phyloP scores from a whole-genome alignment of 2,113 vertebrate genomes.

The Hystrix cristata region DNA sequence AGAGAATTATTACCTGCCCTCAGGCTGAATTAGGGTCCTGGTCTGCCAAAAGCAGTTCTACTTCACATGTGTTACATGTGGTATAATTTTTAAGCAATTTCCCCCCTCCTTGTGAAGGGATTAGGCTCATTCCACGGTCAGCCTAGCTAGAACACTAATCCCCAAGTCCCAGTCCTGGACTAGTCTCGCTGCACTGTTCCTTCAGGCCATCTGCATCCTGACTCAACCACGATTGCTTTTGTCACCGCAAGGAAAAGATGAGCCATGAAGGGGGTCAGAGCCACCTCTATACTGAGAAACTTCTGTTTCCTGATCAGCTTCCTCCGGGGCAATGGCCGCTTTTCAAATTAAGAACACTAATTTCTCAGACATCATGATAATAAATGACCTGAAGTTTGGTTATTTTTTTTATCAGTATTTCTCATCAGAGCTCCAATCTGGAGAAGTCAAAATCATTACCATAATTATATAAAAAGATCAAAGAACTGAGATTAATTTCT shows the following conservation, averaged over 20 bases:
- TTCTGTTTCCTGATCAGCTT: neutral
- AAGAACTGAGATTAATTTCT: slow-evolving; percentile 61
- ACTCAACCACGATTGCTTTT: neutral
- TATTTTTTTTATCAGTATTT: slow-evolving; percentile 58
- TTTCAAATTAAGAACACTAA: neutral
- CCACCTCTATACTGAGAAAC: neutral
- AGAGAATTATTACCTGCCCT: neutral
- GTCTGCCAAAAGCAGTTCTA: neutral
- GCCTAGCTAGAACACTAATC: neutral
- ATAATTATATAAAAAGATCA: slow-evolving; percentile 60
- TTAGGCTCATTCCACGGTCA: too few relatives aligned
- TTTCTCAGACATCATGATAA: neutral
- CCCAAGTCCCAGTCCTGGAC: fast-evolving
- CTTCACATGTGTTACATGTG: neutral
- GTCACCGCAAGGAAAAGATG: neutral
- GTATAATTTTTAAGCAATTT: too few relatives aligned
- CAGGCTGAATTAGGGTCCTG: neutral
- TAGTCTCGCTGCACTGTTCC: neutral
- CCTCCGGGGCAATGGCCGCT: neutral
- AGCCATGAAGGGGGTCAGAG: fast-evolving
- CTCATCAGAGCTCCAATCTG: neutral
- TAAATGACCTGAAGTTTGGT: neutral
- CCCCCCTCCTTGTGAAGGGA: too few relatives aligned
- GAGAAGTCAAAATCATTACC: slow-evolving; percentile 49
- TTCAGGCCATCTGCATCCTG: neutral